Evolutionary conservation across 2,888 invertebrate species (phyloP).

Genomic region (Cacoxenus indagator): DNA sequence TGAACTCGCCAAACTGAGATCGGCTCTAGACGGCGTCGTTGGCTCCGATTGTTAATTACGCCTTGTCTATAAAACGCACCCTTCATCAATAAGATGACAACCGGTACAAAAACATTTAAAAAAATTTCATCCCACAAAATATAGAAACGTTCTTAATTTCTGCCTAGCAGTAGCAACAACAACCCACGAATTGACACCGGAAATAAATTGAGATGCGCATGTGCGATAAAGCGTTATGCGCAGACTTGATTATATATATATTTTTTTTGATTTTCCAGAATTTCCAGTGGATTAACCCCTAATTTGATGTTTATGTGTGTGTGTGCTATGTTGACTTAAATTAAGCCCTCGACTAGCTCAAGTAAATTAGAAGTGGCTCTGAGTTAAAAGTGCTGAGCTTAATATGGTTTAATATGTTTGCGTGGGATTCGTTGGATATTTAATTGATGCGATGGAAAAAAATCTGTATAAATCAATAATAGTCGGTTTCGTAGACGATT

Average conservation of each 20-base stretch:
- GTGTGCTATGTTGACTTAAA: neutral
- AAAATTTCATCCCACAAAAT: too few species aligned
- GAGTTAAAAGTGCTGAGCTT: neutral
- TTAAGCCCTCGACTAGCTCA: neutral
- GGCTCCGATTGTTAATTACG: too few species aligned
- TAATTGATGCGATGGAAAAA: neutral
- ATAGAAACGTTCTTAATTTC: too few species aligned
- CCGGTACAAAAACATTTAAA: too few species aligned
- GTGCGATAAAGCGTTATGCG: slow-evolving; percentile 59
- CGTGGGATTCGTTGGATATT: neutral
- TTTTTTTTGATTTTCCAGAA: neutral
- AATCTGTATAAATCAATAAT: slow-evolving; percentile 8
- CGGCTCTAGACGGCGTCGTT: too few species aligned
- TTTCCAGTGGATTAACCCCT: neutral
- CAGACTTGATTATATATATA: slow-evolving; percentile 47
- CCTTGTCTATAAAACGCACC: too few species aligned
- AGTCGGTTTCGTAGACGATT: neutral
- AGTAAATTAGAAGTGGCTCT: neutral
- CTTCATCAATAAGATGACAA: too few species aligned
- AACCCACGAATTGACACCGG: slow-evolving; percentile 5
- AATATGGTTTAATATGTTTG: neutral
- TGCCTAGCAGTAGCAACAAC: too few species aligned
- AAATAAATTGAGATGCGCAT: slow-evolving; percentile 42
- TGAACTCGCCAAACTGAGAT: too few species aligned
- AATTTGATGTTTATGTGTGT: neutral